phyloP scores from a whole-genome alignment of 2,113 vertebrate species.

The Ailuropoda melanoleuca region DNA sequence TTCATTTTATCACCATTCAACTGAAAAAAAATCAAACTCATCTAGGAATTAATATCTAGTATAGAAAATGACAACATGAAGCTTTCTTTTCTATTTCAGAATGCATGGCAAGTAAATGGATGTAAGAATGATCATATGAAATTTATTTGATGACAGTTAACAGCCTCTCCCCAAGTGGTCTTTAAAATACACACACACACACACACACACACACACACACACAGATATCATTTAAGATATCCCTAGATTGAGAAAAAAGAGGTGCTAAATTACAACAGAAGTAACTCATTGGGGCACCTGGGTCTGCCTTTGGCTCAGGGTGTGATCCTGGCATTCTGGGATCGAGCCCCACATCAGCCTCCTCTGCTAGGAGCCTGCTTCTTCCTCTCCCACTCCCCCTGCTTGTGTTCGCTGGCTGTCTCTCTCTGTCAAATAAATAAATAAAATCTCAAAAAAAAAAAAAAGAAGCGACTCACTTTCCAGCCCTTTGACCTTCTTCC shows the following conservation, averaged over 20 bases:
- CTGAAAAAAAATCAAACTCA: conserved; percentile 69
- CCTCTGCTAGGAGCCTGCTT: no score
- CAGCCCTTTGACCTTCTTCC: neutral
- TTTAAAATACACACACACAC: conserved; percentile 52
- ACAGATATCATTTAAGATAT: conserved; percentile 16
- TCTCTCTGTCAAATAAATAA: no score
- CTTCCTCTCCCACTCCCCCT: no score
- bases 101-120: conserved; percentile 35
- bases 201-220: conserved; percentile 31
- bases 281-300: neutral
- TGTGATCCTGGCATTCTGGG: no score
- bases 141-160: conserved; percentile 64
- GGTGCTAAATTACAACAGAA: neutral
- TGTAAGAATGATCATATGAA: conserved; percentile 55
- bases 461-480: neutral
- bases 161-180: conserved; percentile 38
- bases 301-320: no score
- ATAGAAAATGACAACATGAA: conserved; percentile 52
- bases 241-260: neutral
- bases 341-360: no score
- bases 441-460: no score
- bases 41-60: conserved; percentile 60
- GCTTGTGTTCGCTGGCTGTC: no score
- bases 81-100: conserved; percentile 43
- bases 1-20: conserved; percentile 78